These are phyloP conservation scores for Eupithecia inturbata DNA, from an alignment of 2,888 invertebrate genomes.

Conservation along the genomic window DNA sequence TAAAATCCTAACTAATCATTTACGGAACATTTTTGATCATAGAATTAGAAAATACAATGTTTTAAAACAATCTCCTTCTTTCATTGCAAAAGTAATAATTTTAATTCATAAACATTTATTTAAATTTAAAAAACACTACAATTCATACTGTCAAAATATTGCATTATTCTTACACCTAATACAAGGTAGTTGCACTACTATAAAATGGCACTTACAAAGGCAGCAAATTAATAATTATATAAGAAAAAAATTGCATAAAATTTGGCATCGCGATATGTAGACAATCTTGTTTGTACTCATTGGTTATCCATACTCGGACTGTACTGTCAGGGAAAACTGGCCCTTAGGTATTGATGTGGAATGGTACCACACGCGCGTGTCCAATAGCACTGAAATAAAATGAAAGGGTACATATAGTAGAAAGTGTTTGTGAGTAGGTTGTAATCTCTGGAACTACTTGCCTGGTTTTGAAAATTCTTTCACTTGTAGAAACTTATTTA, in stretches of 20 bases:
- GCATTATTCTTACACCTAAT: constrained; percentile 56
- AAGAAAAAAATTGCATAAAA: constrained; percentile 56
- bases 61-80: constrained; percentile 64
- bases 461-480: neutral
- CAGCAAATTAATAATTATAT: constrained; percentile 57
- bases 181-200: constrained; percentile 67
- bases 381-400: constrained; percentile 88
- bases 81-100: constrained; percentile 42
- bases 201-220: constrained; percentile 72
- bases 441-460: neutral
- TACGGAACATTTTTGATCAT: constrained; percentile 70
- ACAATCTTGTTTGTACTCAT: constrained; percentile 65
- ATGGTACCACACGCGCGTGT: constrained; percentile 97
- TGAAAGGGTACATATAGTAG: too few species aligned
- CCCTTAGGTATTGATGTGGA: constrained; percentile 92
- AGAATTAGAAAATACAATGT: constrained; percentile 79
- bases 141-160: constrained; percentile 57
- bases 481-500: neutral
- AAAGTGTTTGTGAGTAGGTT: neutral
- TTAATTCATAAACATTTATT: constrained; percentile 39
- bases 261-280: constrained; percentile 80
- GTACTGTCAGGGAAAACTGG: constrained; percentile 93
- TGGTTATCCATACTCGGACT: constrained; percentile 92
- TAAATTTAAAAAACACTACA: constrained; percentile 53
- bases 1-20: constrained; percentile 65